Evolutionary conservation across 2,888 invertebrate species (phyloP), one percentile per base, ranked within the genome.

Genomic region (Mythimna lalbum): DNA sequence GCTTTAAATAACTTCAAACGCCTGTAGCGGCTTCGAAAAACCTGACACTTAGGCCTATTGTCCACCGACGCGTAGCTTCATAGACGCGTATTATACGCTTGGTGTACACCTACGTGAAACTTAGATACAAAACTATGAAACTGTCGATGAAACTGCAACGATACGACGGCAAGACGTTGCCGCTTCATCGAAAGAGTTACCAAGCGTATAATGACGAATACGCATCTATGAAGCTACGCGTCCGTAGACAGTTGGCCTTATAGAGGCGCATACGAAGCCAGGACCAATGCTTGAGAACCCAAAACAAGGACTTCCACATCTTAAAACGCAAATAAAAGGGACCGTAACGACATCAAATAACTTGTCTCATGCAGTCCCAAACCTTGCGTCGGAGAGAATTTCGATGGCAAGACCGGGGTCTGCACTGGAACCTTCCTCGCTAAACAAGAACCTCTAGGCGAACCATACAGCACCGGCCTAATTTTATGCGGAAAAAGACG

Each of bases 371-470:
- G 93, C 93, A 87, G 88, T 85, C 87, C 95, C 91, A 92, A 76
- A 96, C 96, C 96, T 96, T 92, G 92, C 82, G 90, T 87, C 78
- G 93, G 90, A 72, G 93, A 88, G 87, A 96, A 96, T 93, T 96
- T 96, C 87, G 96, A 96, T 69, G 96, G 96, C 85, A 96, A 92
- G 70, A 96, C 92, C 68, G 96, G 94, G 62, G 90, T 90, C 82
- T 84, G 86, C 21, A 96, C 84, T 73, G 96, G 93, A 82, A 96
- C 88, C 90, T 96, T 95, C 91, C 96, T 93, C 84, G 96, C 96
- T 86, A 97, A 88, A 89, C 91, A 88, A 57, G 90, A 87, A 82
- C 92, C 93, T 78, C 94, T 93, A 86, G 93, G 89, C 77, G 83
- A 83, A 87, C 86, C 87, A 87, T 90, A 81, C 6, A 93, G 81